Evolutionary conservation across 1,140 invertebrate species (phyloP).

Genomic region (Sitobion miscanthi): DNA sequence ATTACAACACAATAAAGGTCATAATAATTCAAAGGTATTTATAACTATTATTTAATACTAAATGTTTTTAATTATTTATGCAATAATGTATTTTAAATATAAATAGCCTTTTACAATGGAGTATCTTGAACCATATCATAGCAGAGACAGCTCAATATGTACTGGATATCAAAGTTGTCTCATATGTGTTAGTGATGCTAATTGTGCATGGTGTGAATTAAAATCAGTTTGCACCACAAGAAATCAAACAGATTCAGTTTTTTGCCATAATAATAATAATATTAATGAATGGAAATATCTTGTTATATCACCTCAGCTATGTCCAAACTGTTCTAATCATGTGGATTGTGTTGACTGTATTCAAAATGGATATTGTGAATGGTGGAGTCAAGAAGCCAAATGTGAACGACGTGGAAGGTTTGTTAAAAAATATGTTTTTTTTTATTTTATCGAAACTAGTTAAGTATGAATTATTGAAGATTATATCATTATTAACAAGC

Average conservation of each 20-base stretch:
- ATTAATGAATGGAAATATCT: constrained; percentile 76
- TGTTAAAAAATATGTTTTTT: neutral
- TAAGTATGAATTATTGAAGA: neutral
- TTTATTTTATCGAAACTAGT: neutral
- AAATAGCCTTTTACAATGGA: constrained; percentile 80
- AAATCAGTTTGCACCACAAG: constrained; percentile 71
- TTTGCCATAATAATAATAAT: constrained; percentile 65
- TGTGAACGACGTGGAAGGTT: constrained; percentile 80
- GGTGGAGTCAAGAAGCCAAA: constrained; percentile 82
- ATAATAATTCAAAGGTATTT: constrained; percentile 54
- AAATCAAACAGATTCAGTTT: constrained; percentile 70
- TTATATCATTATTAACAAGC: neutral
- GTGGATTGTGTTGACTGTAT: constrained; percentile 84
- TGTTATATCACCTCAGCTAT: constrained; percentile 79
- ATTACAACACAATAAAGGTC: constrained; percentile 43
- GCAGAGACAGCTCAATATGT: constrained; percentile 74
- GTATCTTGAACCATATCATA: constrained; percentile 84
- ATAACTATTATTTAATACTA: neutral
- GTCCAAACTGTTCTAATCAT: constrained; percentile 85
- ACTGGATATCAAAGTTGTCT: constrained; percentile 81
- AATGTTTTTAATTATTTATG: constrained; percentile 58
- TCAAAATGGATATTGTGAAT: constrained; percentile 76
- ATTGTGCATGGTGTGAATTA: constrained; percentile 88
- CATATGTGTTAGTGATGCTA: constrained; percentile 84
- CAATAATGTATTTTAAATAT: constrained; percentile 48